These are phyloP conservation scores for Acanthochromis polyacanthus DNA, from an alignment of 2,113 vertebrate genomes.

Conservation along the genomic window DNA sequence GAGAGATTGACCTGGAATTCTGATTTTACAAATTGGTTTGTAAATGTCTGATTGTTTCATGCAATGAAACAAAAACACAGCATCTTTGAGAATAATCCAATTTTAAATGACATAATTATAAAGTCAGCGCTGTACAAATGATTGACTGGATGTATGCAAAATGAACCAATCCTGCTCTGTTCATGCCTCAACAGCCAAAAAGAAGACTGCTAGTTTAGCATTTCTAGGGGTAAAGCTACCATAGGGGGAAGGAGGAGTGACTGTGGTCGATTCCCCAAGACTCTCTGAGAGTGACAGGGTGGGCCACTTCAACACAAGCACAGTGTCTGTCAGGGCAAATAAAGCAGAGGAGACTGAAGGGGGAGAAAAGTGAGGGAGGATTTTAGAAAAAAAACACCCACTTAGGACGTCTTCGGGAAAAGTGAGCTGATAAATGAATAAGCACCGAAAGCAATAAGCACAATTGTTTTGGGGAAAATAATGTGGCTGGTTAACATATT, in stretches of 20 bases:
- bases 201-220: conserved; percentile 48
- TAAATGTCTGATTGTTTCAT: too few relatives aligned
- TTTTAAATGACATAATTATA: not conserved
- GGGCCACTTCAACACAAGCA: not conserved
- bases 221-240: conserved; percentile 13
- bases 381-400: not conserved
- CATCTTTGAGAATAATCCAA: not conserved
- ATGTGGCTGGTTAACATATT: not conserved
- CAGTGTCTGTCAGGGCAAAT: conserved; percentile 11
- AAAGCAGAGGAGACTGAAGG: not conserved
- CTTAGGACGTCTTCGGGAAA: not conserved
- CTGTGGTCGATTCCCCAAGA: conserved; percentile 30
- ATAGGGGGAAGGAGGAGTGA: conserved; percentile 18
- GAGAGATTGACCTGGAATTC: not conserved
- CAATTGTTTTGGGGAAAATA: not conserved
- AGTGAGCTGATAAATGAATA: conserved; percentile 4
- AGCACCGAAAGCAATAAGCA: not conserved
- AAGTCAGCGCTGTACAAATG: conserved; percentile 4
- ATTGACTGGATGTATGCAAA: conserved; percentile 11
- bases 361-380: conserved; percentile 14
- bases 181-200: conserved; percentile 31
- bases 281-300: conserved; percentile 52
- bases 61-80: not conserved
- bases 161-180: conserved; percentile 1
- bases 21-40: not conserved